Evolutionary conservation across 2,113 vertebrate genomes (phyloP).

Genomic region (Poecilia latipinna): DNA sequence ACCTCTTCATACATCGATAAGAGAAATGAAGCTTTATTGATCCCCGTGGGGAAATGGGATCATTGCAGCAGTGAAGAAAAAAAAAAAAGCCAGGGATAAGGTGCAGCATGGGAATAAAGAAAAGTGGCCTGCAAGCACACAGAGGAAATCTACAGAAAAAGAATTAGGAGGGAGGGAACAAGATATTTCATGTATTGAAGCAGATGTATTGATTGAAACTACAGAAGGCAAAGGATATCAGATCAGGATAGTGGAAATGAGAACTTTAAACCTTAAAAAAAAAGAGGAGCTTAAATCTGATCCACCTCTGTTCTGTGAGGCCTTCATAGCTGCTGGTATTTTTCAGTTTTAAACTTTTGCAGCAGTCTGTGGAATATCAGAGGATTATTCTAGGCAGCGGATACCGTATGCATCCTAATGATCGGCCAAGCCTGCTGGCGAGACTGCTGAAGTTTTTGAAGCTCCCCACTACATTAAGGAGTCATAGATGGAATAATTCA

Average conservation of each 20-base stretch:
- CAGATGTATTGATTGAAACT: not conserved
- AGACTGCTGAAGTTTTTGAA: not conserved
- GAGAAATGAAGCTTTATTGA: slow-evolving; percentile 67
- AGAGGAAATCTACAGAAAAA: slow-evolving; percentile 10
- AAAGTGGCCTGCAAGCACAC: slow-evolving; percentile 26
- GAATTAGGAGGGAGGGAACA: not conserved
- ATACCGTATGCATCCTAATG: not conserved
- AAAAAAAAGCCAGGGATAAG: slow-evolving; percentile 24
- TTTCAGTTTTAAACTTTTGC: not conserved
- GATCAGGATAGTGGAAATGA: not conserved
- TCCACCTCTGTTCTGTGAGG: not conserved
- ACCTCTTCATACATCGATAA: slow-evolving; percentile 41
- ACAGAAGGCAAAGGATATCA: not conserved
- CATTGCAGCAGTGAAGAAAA: slow-evolving; percentile 45
- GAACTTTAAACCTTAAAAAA: not conserved
- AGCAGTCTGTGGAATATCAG: not conserved
- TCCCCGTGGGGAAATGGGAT: slow-evolving; percentile 60
- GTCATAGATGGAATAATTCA: slow-evolving; percentile 1
- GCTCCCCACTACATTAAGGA: not conserved
- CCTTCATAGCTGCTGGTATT: not conserved
- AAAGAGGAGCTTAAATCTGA: not conserved
- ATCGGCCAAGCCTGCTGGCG: not conserved
- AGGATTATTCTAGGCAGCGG: not conserved
- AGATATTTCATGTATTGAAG: not conserved
- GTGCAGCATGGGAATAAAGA: slow-evolving; percentile 50